Base-by-base conservation (phyloP, 2,888 invertebrate species). In the Nesidiocoris tenuis region DNA sequence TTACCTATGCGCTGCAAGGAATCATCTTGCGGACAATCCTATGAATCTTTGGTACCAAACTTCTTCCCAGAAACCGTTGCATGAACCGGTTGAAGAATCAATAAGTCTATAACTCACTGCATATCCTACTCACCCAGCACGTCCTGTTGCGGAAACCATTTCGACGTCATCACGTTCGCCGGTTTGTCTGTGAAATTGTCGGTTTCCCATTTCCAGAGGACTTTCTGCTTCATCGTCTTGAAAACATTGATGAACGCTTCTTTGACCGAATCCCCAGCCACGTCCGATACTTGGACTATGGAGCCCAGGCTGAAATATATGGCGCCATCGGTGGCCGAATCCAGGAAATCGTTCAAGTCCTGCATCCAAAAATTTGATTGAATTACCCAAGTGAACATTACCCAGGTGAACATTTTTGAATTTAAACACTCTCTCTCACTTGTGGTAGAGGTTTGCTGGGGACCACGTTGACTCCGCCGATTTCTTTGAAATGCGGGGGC, bases 271-370 rank as follows among this genome's bases (percentile, higher is more conserved):
- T 90, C 86, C 61, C 90, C 87, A 0, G 93, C 92, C 91, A 93
- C 92, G 18, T 90, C 89, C 7, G 75, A 63, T 0, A 92, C 91
- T 80, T 90, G 88, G 0, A 94, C 92, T 1, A 92, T 91, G 0
- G 93, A 93, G 0, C 94, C 94, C 92, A 94, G 92, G 54, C 93
- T 93, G 18, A 94, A 91, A 83, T 90, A 93, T 76, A 94, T 89
- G 82, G 94, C 93, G 0, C 93, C 94, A 24, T 76, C 65, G 12
- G 71, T 65, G 0, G 88, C 86, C 0, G 87, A 88, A 0, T 87
- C 85, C 63, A 91, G 89, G 84, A 91, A 91, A 76, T 90, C 88
- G 84, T 91, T 90, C 24, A 92, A 84, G 79, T 91, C 88, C 90
- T 90, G 64, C 19, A 61, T 17, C 23, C 22, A 19, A 65, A 18